Base-by-base conservation (phyloP, 2,113 vertebrate species). In the Pionites leucogaster region DNA sequence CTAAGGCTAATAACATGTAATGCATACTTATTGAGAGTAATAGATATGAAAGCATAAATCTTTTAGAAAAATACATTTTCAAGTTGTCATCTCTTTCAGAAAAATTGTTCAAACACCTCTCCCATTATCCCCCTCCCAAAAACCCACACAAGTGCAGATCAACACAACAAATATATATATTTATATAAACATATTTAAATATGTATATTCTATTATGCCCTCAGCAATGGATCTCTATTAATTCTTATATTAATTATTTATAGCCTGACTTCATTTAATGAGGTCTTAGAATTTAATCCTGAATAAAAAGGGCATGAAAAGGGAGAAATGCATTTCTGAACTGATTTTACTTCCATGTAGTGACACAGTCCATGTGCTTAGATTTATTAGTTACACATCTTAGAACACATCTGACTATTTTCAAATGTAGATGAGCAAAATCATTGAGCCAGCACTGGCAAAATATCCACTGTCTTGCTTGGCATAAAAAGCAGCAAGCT, bases 171-270 rank as follows among this genome's bases (percentile, higher is more conserved):
- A 31, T 19, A 57, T 4, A 13, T 8, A 12, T 35, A 5, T 11
- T 6, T 80, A 93, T 87, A 49, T 8, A 96, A 89, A 57, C 62
- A 80, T 3, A 25, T 22, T 24, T 69, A 80, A 2, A 28, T 18
- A 35, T 25, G 17, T 18, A 7, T n/a, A 39, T 70, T 97, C 24
- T 78, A 55, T 75, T 93, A 79, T 49, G 97, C 28, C 42, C 52
- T 96, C 85, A 70, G 47, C 24, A 93, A 94, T 39, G 92, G 55
- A 92, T 88, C 9, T 87, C 77, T 95, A 94, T 95, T 97, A 95
- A 97, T 96, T 97, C 67, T 87, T 72, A 33, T 79, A 96, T 97
- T 95, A 97, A 97, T 96, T 97, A 96, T 98, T 96, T 94, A 92
- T 69, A 92, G 10, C 69, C 53, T 88, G 31, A 20, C 46, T 96